Evolutionary conservation across 2,888 invertebrate species (phyloP), one percentile per base, ranked within the genome.

Genomic region (Dolichomitus sp.): DNA sequence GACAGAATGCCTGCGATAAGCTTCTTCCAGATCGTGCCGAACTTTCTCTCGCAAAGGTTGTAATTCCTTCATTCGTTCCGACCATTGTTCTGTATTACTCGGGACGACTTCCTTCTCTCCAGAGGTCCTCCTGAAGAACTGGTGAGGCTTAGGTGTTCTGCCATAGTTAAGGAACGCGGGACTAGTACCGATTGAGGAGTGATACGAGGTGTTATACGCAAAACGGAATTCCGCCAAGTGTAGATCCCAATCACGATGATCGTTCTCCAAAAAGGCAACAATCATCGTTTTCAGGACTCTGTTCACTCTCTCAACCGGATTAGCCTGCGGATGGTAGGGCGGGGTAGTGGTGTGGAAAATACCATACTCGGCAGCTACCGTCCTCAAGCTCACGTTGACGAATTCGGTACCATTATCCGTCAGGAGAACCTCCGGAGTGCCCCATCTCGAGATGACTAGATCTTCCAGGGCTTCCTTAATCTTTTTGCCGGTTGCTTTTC

Each of bases 341-440:
- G 52, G 87, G 9, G 80, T 74, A 2, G 57, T 57, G 11, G 72
- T 66, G 37, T 52, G 68, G 9, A 14, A 52, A 9, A 68, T 68
- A 12, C 68, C 68, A 48, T 37, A 68, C 52, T 37, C 66, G 7
- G 12, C 30, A 3, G 48, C 30, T 33, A 70, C 59, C 2, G 33
- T 40, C 12, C 40, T 11, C 7, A 81, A 11, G 37, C 42, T 66
- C 0, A 19, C 27, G 14, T 78, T 73, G 0, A 73, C 72, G 42
- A 86, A 87, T 12, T 89, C 86, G 0, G 80, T 72, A 0, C 88
- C 87, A 37, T 89, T 88, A 23, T 87, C 87, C 1, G 85, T 81
- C 1, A 87, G 57, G 0, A 87, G 3, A 0, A 80, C 68, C 17
- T 66, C 66, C 27, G 66, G 66, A 6, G 30, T 17, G 6, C 66